These are phyloP conservation scores for Nephrocerus scutellatus DNA, from an alignment of 2,888 invertebrate genomes.

Conservation along the genomic window DNA sequence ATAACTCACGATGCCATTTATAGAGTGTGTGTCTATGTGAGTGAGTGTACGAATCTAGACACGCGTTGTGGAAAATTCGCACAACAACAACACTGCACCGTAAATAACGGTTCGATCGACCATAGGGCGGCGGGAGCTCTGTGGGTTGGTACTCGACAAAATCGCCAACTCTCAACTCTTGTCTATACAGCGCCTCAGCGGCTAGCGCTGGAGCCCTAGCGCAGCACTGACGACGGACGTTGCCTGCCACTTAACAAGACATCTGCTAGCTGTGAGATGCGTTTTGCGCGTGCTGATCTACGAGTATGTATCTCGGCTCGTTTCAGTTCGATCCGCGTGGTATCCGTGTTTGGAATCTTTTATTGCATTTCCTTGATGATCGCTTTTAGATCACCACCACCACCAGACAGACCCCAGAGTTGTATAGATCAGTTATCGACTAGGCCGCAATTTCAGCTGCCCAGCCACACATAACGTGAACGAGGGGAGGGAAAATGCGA, in stretches of 20 bases:
- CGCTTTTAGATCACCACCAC: too few relatives aligned
- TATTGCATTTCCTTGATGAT: slow-evolving; percentile 22
- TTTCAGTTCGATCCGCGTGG: too few relatives aligned
- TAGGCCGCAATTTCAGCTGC: too few relatives aligned
- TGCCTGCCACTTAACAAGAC: too few relatives aligned
- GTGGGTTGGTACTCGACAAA: background rate
- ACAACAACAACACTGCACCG: slow-evolving; percentile 11
- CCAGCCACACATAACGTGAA: too few relatives aligned
- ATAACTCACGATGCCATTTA: slow-evolving; percentile 25
- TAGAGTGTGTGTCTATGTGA: slow-evolving; percentile 23
- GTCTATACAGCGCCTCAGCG: background rate
- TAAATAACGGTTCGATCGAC: slow-evolving; percentile 7
- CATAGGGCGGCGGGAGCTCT: slow-evolving; percentile 1
- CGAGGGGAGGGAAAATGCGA: too few relatives aligned
- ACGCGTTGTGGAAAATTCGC: too few relatives aligned
- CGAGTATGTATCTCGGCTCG: too few relatives aligned
- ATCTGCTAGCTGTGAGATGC: too few relatives aligned
- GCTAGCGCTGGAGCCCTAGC: slow-evolving; percentile 21
- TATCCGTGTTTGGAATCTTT: slow-evolving; percentile 24
- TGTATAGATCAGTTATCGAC: too few relatives aligned
- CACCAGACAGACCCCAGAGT: too few relatives aligned
- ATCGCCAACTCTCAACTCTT: background rate
- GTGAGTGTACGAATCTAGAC: slow-evolving; percentile 18
- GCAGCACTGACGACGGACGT: slow-evolving; percentile 22
- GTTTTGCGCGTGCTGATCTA: too few relatives aligned